A percentile compares a stretch with the other conserved stretches of the same genome.
Evolutionary conservation across 2,888 invertebrate genomes (phyloP).

Genomic region (Chalcosyrphus nemorum): DNA sequence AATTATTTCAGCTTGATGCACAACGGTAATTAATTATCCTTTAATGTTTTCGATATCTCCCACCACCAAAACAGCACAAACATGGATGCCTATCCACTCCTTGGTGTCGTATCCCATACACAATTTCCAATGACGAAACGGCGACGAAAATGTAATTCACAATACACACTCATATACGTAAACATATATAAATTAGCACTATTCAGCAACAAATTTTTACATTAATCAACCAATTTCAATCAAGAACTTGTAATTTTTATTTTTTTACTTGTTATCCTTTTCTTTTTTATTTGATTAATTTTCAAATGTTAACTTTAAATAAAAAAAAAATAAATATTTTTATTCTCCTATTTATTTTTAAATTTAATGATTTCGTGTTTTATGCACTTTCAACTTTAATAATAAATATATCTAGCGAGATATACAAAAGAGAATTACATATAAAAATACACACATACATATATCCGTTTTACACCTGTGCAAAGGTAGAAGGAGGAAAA

Average conservation of each 20-base stretch:
- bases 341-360: neutral
- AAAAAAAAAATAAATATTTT: neutral
- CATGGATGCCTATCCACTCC: slow-evolving; percentile 19
- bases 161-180: slow-evolving; percentile 46
- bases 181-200: slow-evolving; percentile 46
- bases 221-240: slow-evolving; percentile 41
- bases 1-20: slow-evolving; percentile 60
- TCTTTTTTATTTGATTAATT: neutral
- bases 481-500: slow-evolving; percentile 8
- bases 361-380: slow-evolving; percentile 13
- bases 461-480: slow-evolving; percentile 54
- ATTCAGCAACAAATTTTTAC: slow-evolving; percentile 46
- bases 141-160: slow-evolving; percentile 52
- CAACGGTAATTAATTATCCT: slow-evolving; percentile 68
- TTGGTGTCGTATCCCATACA: slow-evolving; percentile 30
- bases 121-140: slow-evolving; percentile 25
- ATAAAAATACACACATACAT: slow-evolving; percentile 53
- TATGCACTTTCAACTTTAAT: slow-evolving; percentile 21
- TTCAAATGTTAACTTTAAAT: slow-evolving; percentile 8
- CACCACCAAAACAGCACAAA: slow-evolving; percentile 12
- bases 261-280: neutral
- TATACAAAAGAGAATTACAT: slow-evolving; percentile 43
- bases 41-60: slow-evolving; percentile 58
- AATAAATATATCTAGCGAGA: slow-evolving; percentile 18
- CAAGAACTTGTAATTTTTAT: slow-evolving; percentile 12